These are phyloP conservation scores for Alviniconcha strummeri DNA, from an alignment of 2,888 invertebrate genomes.

Conservation along the genomic window DNA sequence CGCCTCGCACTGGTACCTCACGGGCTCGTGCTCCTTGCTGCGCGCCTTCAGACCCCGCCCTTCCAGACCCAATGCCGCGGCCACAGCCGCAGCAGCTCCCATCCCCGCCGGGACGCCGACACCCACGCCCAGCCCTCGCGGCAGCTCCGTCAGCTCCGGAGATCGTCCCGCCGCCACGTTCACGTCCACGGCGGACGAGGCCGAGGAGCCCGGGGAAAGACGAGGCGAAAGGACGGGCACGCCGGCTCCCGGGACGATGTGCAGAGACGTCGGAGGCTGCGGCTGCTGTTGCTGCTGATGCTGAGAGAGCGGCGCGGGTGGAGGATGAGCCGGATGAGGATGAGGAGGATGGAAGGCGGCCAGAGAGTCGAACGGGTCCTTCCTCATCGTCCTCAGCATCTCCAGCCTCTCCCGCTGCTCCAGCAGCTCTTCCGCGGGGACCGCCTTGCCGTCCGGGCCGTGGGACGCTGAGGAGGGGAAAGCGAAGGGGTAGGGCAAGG, in stretches of 20 bases:
- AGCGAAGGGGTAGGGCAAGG: slow-evolving; percentile 18
- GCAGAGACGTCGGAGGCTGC: background rate
- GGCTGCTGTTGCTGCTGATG: background rate
- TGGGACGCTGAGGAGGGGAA: background rate
- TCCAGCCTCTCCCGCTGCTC: slow-evolving; percentile 14
- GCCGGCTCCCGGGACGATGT: no score
- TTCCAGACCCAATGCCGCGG: background rate
- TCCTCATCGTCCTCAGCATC: slow-evolving; percentile 8
- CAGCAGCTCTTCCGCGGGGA: background rate
- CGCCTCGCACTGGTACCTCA: slow-evolving; percentile 81
- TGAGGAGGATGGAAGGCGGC: background rate
- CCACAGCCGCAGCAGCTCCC: background rate
- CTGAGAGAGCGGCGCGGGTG: background rate
- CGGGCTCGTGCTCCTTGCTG: slow-evolving; percentile 19
- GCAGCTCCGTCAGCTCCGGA: background rate
- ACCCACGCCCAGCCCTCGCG: background rate
- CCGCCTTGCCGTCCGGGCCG: background rate
- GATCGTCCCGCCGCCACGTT: background rate
- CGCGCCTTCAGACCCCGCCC: background rate
- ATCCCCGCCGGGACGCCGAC: background rate
- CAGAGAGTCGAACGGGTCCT: background rate
- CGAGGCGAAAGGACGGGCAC: background rate
- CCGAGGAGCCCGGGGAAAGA: background rate
- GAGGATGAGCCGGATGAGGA: background rate
- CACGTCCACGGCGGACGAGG: background rate